Evolutionary conservation across 2,888 invertebrate genomes (phyloP), one percentile per base, ranked within the genome.

Genomic region (Sceliomorpha sp.): DNA sequence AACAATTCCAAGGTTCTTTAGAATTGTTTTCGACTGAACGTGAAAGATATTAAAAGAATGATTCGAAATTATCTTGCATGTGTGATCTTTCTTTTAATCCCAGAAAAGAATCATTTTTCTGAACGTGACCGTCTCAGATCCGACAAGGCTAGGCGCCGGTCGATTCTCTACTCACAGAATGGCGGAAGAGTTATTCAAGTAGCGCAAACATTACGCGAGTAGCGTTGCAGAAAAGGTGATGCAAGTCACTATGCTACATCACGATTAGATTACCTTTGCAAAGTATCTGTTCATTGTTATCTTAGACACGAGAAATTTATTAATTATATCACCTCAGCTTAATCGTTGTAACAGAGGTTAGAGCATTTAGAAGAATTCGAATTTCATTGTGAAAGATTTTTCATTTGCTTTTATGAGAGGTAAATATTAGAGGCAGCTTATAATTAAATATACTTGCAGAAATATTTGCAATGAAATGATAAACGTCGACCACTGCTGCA

Each of bases 281-380:
- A n/a, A 45, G 40, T 36, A 39, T 53, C 39, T 32, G 63, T 63
- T 51, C 51, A 68, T 50, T 6, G 2, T 36, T 42, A 32, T 31
- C 29, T 15, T 31, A 29, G 26, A 34, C 56, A 42, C 15, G 12
- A 34, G 17, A 62, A 50, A 55, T 36, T 64, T 66, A 68, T 72
- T 73, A 73, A 73, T 73, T 66, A 69, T 47, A 17, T 31, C 34
- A 37, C 29, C 50, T 55, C 39, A 55, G 66, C 69, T 55, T 56
- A 48, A 50, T 34, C 29, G 13, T 12, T 10, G 6, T 20, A 29
- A 48, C 50, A 47, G 59, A 62, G 55, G 50, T 60, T 34, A 42
- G 7, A 20, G 17, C 6, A 29, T 34, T 20, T 5, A 27, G 53
- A 53, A 39, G 42, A 47, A 48, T 34, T 32, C 10, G 44, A 59